These are phyloP conservation scores for Apamea crenata DNA, from an alignment of 2,888 invertebrate species.

Conservation along the genomic window DNA sequence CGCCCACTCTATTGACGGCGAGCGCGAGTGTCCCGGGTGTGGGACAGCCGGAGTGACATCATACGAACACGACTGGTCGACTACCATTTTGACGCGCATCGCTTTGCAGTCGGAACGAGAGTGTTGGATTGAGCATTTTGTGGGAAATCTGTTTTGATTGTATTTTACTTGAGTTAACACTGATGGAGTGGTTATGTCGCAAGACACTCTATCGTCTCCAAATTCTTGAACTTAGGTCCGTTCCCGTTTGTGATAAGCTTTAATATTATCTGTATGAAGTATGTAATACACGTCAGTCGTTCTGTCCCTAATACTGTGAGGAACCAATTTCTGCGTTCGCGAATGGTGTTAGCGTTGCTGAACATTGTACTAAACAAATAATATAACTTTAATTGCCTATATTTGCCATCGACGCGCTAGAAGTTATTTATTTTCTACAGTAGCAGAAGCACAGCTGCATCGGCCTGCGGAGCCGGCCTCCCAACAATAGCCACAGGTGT, in stretches of 20 bases:
- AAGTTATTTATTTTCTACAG: neutral
- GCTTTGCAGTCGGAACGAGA: neutral
- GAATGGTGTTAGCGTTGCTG: neutral
- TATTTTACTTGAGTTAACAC: neutral
- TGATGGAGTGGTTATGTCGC: neutral
- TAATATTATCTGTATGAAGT: neutral
- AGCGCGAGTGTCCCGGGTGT: slow-evolving; percentile 16
- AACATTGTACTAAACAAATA: neutral
- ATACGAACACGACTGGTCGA: neutral
- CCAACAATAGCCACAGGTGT: slow-evolving; percentile 31
- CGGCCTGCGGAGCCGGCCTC: neutral
- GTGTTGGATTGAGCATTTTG: slow-evolving; percentile 7
- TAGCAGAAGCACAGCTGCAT: neutral
- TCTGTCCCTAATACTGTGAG: neutral
- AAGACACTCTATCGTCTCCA: neutral
- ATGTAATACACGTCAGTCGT: no score
- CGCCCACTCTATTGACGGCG: slow-evolving; percentile 24
- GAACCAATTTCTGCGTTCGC: neutral
- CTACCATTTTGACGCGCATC: slow-evolving; percentile 10
- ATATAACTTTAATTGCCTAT: neutral
- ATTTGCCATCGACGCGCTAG: neutral
- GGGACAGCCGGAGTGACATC: slow-evolving; percentile 44
- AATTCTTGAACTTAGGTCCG: neutral
- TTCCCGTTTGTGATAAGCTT: neutral
- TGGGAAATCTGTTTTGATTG: neutral